Evolutionary conservation across 2,797 vertebrate species (phyloP).

Genomic region (Hapalemur alaotrensis): DNA sequence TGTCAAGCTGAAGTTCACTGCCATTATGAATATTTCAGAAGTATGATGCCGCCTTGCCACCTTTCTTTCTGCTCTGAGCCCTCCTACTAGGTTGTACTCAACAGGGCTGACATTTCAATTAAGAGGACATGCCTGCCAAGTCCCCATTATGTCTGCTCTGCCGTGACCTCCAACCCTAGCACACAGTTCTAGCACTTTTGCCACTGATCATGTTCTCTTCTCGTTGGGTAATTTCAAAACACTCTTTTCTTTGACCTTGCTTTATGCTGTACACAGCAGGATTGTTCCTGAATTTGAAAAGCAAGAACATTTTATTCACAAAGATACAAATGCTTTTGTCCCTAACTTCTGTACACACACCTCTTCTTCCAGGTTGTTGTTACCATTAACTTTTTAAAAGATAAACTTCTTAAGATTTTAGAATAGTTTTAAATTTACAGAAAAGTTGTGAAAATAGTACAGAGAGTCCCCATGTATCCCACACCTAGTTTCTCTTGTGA

Average conservation of each 20-base stretch:
- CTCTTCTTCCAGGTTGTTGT: neutral
- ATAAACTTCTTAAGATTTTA: neutral
- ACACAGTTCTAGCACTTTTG: neutral
- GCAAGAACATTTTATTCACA: neutral
- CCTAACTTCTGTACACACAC: neutral
- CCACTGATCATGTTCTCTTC: neutral
- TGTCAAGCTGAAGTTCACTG: slow-evolving; percentile 51
- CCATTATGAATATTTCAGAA: slow-evolving; percentile 64
- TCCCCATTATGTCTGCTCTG: neutral
- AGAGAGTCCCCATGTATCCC: neutral
- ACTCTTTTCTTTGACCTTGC: slow-evolving; percentile 21
- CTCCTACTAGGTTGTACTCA: slow-evolving; percentile 10
- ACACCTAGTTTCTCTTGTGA: neutral
- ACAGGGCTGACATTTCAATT: slow-evolving; percentile 61
- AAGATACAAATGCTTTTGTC: neutral
- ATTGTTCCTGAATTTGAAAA: slow-evolving; percentile 22
- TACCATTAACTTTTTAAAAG: neutral
- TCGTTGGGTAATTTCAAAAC: slow-evolving; percentile 6
- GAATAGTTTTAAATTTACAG: neutral
- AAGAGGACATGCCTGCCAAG: neutral
- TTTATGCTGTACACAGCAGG: neutral
- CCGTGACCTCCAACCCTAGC: neutral
- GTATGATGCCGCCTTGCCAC: neutral
- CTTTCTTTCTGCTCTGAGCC: neutral
- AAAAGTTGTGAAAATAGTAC: neutral